A percentile compares a stretch with the other conserved stretches of the same genome.
Conservation (phyloP, 2,888 invertebrate genomes). For the Tetramorium bicarinatum region DNA sequence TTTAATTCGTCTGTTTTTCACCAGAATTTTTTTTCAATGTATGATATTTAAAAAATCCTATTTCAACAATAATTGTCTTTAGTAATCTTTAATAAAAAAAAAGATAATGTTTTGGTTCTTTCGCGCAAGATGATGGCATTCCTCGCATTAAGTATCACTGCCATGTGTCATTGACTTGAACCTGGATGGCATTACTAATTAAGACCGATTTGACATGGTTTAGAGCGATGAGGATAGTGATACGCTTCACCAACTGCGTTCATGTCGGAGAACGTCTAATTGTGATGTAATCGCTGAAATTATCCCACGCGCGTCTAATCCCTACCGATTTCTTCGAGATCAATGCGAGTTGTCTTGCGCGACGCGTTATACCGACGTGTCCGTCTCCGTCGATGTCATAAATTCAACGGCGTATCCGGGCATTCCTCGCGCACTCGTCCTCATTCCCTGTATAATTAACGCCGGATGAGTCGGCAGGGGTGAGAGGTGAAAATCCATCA, state of each 20-base stretch:
- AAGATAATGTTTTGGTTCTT: neutral
- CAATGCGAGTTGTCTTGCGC: conserved; percentile 33
- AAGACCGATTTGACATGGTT: conserved; percentile 18
- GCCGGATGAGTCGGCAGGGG: conserved; percentile 75
- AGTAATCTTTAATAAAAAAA: neutral
- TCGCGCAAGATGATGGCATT: neutral
- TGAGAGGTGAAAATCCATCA: conserved; percentile 79
- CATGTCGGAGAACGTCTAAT: conserved; percentile 27
- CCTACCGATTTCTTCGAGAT: conserved; percentile 66
- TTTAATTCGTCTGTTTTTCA: too few species aligned
- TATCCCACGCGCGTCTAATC: conserved; percentile 63
- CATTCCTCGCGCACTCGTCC: conserved; percentile 76
- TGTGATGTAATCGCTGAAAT: conserved; percentile 31
- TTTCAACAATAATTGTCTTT: neutral
- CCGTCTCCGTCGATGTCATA: conserved; percentile 70
- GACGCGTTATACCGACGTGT: conserved; percentile 42
- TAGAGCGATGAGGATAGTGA: neutral
- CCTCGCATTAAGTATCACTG: neutral
- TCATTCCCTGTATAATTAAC: conserved; percentile 77
- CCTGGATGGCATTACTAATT: conserved; percentile 12
- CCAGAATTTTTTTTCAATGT: too few species aligned
- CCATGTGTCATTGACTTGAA: neutral
- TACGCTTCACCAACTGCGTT: conserved; percentile 13
- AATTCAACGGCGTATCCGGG: conserved; percentile 73
- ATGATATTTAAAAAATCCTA: neutral